A percentile compares a stretch with the other conserved stretches of the same genome.
Conservation (phyloP, 2,888 invertebrate species). For the Glaucopsyche alexis region DNA sequence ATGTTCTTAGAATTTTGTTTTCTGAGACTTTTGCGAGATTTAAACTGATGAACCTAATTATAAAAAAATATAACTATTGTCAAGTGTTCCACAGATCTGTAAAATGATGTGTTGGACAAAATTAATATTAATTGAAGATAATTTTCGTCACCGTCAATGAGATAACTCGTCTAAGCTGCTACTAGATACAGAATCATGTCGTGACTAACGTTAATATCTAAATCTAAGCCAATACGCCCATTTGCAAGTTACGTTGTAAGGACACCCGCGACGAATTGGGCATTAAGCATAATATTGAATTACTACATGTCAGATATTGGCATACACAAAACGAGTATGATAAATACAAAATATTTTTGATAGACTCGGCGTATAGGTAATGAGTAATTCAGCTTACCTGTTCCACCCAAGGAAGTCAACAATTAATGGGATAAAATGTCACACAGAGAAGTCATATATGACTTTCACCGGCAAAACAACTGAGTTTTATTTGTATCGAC, state of each 20-base stretch:
- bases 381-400: conserved; percentile 68
- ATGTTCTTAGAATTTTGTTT: background rate
- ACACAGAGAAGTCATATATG: conserved; percentile 49
- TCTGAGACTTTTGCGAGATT: background rate
- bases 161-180: background rate
- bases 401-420: conserved; percentile 69
- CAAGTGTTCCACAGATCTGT: background rate
- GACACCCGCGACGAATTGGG: conserved; percentile 1
- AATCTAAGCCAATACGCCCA: conserved; percentile 61
- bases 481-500: conserved; percentile 51
- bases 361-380: conserved; percentile 44
- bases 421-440: conserved; percentile 51
- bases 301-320: background rate
- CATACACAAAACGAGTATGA: background rate
- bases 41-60: background rate
- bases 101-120: background rate
- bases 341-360: conserved; percentile 38
- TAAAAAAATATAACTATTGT: background rate
- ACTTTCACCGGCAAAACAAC: conserved; percentile 49
- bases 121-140: background rate
- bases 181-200: conserved; percentile 1
- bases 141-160: background rate
- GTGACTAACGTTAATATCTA: conserved; percentile 25
- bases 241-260: conserved; percentile 44
- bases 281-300: background rate